phyloP scores from a whole-genome alignment of 2,888 invertebrate genomes.

The Athetis lepigone region DNA sequence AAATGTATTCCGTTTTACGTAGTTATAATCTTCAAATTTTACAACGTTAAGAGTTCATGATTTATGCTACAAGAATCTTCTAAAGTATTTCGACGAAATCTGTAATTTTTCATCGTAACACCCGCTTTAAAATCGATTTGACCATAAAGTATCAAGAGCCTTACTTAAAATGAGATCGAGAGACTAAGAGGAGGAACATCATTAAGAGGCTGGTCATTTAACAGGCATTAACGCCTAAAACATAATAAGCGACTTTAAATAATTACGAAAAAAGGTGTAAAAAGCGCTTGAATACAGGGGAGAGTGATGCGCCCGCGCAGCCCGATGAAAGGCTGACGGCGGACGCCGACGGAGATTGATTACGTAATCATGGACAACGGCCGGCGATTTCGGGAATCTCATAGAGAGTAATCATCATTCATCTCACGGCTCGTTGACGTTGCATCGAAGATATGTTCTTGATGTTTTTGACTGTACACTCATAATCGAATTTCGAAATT shows the following conservation, averaged over 20 bases:
- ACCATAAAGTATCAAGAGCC: conserved; percentile 69
- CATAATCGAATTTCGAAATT: conserved; percentile 73
- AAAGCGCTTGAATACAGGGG: conserved; percentile 81
- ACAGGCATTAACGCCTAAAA: conserved; percentile 86
- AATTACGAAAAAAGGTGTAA: conserved; percentile 88
- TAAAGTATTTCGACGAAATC: conserved; percentile 62
- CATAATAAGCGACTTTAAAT: conserved; percentile 85
- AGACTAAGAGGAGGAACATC: conserved; percentile 69
- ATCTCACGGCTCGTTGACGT: conserved; percentile 87
- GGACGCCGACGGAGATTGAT: conserved; percentile 87
- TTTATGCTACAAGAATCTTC: conserved; percentile 54
- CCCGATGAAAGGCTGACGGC: conserved; percentile 86
- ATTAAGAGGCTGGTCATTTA: conserved; percentile 85
- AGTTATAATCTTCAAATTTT: conserved; percentile 47
- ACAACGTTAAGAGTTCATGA: conserved; percentile 48
- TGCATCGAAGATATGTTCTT: conserved; percentile 74
- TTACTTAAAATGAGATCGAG: conserved; percentile 74
- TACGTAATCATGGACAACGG: conserved; percentile 87
- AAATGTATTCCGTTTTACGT: conserved; percentile 54
- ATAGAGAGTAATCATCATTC: conserved; percentile 87
- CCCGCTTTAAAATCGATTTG: conserved; percentile 75
- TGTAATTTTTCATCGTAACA: conserved; percentile 69
- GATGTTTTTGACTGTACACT: conserved; percentile 70
- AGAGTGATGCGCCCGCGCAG: conserved; percentile 82
- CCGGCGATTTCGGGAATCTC: conserved; percentile 84